These are phyloP conservation scores for Epizoanthus stellaris DNA, from an alignment of 92 coral and sea anemone genomes.

Conservation along the genomic window DNA sequence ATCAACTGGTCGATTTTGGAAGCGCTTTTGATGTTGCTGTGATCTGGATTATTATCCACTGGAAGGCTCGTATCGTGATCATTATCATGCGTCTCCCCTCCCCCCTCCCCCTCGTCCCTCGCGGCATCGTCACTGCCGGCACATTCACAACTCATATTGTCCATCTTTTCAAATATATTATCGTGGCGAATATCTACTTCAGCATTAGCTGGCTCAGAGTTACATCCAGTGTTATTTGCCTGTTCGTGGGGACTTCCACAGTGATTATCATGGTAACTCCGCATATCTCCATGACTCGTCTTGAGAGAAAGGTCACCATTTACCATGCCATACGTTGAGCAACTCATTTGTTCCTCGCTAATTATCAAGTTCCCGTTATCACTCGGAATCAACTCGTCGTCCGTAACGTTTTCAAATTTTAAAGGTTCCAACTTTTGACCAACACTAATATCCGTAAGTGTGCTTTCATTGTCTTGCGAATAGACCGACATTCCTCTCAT, in stretches of 20 bases:
- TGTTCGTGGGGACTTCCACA: background rate
- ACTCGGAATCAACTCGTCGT: conserved; percentile 75
- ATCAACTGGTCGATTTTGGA: conserved; percentile 69
- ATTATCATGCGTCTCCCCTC: background rate
- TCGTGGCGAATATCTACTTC: conserved; percentile 30
- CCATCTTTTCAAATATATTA: conserved; percentile 51
- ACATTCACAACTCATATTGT: conserved; percentile 67
- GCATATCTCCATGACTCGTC: background rate
- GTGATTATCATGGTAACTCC: background rate
- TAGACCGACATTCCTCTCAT: conserved; percentile 48
- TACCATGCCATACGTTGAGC: conserved; percentile 10
- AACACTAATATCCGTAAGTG: conserved; percentile 48
- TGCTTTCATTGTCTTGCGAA: conserved; percentile 19
- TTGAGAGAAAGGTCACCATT: conserved; percentile 18
- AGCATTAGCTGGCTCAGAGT: conserved; percentile 17
- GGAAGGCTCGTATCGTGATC: conserved; percentile 25
- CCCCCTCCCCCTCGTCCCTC: conserved; percentile 46
- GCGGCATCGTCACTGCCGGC: conserved; percentile 52
- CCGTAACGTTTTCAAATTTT: conserved; percentile 88
- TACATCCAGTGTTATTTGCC: background rate
- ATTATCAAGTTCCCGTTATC: conserved; percentile 52
- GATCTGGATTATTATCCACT: conserved; percentile 71
- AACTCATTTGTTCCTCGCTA: conserved; percentile 2
- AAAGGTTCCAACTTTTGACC: conserved; percentile 74
- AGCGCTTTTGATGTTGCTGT: conserved; percentile 81